Evolutionary conservation across 2,113 vertebrate genomes (phyloP), one percentile per base, ranked within the genome.

Genomic region (Etia nguti): DNA sequence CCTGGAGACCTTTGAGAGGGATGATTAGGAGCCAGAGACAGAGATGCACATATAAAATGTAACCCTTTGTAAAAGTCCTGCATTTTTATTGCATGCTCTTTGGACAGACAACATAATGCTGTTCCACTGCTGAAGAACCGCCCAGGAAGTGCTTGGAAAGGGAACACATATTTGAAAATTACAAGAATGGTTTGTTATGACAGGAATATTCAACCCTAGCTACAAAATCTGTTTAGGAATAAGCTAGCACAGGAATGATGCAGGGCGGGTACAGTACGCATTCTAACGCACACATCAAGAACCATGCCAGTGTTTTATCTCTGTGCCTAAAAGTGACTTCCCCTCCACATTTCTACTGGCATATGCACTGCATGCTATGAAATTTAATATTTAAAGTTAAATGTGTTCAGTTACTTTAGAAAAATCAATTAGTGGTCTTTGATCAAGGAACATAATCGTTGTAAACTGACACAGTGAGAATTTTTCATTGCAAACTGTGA

Each of bases 1-100:
- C 93, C 93, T 99, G 97, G 97, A 97, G 95, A 98, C 98, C 0
- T 99, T 98, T 6, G 98, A 99, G 96, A 96, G 96, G 8, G 97
- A 99, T 88, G 97, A 98, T 95, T 99, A 97, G 95, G 81, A 29
- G 3, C 29, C 68, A 88, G 8, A 88, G 36, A 80, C 84, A 70
- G 82, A 88, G 68, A 83, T 12, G 41, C 4, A 48, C 80, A 56
- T 46, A 48, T 54, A 62, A 65, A 79, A 90, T 54, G 57, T 81
- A 75, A 52, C 60, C 65, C 29, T 82, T 86, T 80, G 18, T 82
- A 34, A 60, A 87, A 85, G 84, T 60, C 68, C 68, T 62, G 62
- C 36, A 46, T 70, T 89, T 82, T 79, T 31, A 86, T 65, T 6
- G 38, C 84, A 86, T 70, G 82, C 57, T 80, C 34, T 6, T 85